Evolutionary conservation across 1,140 invertebrate genomes (phyloP).

Genomic region (Diploscapter pachys): DNA sequence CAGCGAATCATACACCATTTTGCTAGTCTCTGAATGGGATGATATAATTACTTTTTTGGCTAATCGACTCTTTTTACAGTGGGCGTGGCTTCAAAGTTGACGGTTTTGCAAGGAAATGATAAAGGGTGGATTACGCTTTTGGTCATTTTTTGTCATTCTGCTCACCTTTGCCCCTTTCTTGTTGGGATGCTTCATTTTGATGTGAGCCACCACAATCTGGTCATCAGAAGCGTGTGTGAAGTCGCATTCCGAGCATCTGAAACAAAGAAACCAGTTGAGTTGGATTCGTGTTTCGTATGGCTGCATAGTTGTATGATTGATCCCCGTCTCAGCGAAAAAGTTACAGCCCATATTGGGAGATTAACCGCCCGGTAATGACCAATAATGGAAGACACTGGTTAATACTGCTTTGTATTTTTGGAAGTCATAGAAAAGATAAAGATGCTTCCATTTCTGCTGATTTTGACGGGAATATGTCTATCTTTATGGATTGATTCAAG

Average conservation of each 20-base stretch:
- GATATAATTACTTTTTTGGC: too few species aligned
- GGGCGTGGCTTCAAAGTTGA: too few species aligned
- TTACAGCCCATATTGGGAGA: too few species aligned
- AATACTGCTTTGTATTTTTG: not conserved
- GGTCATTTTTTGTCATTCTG: not conserved
- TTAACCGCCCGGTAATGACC: not conserved
- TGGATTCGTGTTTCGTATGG: not conserved
- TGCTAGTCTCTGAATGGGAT: too few species aligned
- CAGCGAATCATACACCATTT: too few species aligned
- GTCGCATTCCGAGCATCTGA: constrained; percentile 12
- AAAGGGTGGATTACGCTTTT: not conserved
- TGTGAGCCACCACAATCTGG: not conserved
- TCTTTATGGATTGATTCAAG: not conserved
- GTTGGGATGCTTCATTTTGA: not conserved
- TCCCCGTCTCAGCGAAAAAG: too few species aligned
- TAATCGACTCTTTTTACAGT: too few species aligned
- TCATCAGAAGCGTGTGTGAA: constrained; percentile 18
- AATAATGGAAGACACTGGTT: not conserved
- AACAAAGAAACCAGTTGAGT: not conserved
- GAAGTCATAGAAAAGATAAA: not conserved
- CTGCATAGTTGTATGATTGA: too few species aligned
- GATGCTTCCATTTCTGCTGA: not conserved
- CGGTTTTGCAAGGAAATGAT: too few species aligned
- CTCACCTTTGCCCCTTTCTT: not conserved
- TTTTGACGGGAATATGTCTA: not conserved